Evolutionary conservation across 2,113 vertebrate species (phyloP).

Genomic region (Odocoileus virginianus): DNA sequence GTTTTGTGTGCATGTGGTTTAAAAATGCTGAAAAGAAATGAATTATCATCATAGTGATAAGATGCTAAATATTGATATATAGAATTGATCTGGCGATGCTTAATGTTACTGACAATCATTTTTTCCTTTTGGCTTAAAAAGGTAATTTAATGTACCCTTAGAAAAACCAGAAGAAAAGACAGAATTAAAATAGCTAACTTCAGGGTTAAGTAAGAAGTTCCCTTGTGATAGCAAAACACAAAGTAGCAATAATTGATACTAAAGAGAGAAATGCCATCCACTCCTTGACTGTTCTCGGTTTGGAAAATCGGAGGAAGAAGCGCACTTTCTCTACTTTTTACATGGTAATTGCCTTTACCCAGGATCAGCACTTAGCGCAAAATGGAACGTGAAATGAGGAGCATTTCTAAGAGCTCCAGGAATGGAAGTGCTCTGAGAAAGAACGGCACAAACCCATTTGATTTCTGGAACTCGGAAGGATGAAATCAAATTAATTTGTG

Average conservation of each 20-base stretch:
- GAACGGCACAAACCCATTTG: constrained; percentile 32
- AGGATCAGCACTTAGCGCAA: constrained; percentile 72
- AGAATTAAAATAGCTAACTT: background rate
- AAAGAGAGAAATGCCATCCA: background rate
- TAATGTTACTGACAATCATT: background rate
- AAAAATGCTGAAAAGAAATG: background rate
- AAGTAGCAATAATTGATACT: background rate
- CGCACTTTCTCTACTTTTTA: constrained; percentile 72
- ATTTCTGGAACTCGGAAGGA: constrained; percentile 58
- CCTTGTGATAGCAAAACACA: too few relatives aligned
- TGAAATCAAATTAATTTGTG: constrained; percentile 54
- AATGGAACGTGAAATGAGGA: constrained; percentile 67
- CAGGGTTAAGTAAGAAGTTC: background rate
- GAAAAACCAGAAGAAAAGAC: background rate
- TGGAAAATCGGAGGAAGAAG: constrained; percentile 69
- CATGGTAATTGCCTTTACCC: constrained; percentile 73
- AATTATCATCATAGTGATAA: background rate
- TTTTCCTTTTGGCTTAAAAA: background rate
- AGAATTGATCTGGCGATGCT: background rate
- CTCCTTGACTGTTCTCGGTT: constrained; percentile 58
- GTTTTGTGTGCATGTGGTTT: background rate
- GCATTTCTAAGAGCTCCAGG: constrained; percentile 71
- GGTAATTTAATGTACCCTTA: background rate
- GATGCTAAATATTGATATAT: background rate
- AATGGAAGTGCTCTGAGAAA: constrained; percentile 67